phyloP scores from a whole-genome alignment of 2,113 vertebrate genomes.

The Anoplopoma fimbria region DNA sequence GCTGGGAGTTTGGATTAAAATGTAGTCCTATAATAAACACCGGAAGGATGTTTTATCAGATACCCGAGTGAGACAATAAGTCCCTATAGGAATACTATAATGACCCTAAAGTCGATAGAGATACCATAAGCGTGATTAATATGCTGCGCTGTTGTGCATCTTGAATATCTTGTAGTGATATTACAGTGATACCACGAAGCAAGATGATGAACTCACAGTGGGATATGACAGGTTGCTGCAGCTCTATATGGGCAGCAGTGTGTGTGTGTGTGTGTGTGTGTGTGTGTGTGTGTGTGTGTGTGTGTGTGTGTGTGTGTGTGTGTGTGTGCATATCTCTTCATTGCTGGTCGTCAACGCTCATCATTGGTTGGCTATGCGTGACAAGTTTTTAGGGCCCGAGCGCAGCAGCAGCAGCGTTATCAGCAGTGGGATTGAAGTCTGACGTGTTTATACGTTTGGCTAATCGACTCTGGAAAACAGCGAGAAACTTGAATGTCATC shows the following conservation, averaged over 20 bases:
- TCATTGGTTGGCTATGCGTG: conserved; percentile 4
- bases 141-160: conserved; percentile 11
- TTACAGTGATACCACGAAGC: conserved; percentile 23
- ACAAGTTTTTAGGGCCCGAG: conserved; percentile 15
- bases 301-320: conserved; percentile 1
- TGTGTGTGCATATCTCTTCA: conserved; percentile 16
- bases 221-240: conserved; percentile 12
- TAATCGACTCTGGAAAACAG: conserved; percentile 8
- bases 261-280: conserved; percentile 8
- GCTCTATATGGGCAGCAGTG: not conserved
- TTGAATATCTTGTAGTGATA: conserved; percentile 10
- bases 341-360: conserved; percentile 10
- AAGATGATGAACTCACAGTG: conserved; percentile 38
- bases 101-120: conserved; percentile 17
- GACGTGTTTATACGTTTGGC: conserved; percentile 35
- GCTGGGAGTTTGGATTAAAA: too few relatives aligned
- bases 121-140: conserved; percentile 39
- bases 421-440: conserved; percentile 1
- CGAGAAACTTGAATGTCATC: not conserved
- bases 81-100: too few relatives aligned
- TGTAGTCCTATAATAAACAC: not conserved
- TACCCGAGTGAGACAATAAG: not conserved
- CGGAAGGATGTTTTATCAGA: not conserved
- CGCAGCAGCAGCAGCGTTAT: conserved; percentile 3
- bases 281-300: not conserved